Evolutionary conservation across 1,140 invertebrate genomes (phyloP).

Genomic region (Saxidomus purpurata): DNA sequence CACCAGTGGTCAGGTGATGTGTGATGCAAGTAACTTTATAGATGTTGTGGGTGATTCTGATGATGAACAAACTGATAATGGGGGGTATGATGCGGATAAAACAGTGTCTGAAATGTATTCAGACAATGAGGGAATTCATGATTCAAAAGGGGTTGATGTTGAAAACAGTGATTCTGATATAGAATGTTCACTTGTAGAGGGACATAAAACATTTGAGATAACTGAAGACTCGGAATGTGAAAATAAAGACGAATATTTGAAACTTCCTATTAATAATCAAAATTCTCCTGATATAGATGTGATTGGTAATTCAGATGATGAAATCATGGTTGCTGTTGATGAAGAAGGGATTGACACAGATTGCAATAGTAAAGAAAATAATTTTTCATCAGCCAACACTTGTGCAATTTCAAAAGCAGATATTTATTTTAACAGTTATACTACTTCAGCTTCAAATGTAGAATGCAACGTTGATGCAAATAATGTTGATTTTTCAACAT

Average conservation of each 20-base stretch:
- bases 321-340: background rate
- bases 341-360: background rate
- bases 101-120: too few relatives aligned
- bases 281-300: slow-evolving; percentile 37
- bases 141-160: background rate
- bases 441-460: background rate
- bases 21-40: background rate
- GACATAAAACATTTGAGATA: slow-evolving; percentile 58
- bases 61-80: background rate
- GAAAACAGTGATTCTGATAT: slow-evolving; percentile 27
- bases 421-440: background rate
- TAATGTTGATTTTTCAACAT: background rate
- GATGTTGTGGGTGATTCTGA: slow-evolving; percentile 19
- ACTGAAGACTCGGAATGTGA: slow-evolving; percentile 45
- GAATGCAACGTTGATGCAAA: background rate
- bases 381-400: background rate
- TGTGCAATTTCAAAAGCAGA: slow-evolving; percentile 20
- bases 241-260: background rate
- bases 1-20: background rate
- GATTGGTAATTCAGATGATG: slow-evolving; percentile 1
- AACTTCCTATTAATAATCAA: background rate
- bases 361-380: background rate
- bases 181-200: slow-evolving; percentile 52
- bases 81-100: background rate
- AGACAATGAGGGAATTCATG: too few relatives aligned